Base-by-base conservation (phyloP, 1,140 invertebrate genomes). In the Microplitis demolitor region DNA sequence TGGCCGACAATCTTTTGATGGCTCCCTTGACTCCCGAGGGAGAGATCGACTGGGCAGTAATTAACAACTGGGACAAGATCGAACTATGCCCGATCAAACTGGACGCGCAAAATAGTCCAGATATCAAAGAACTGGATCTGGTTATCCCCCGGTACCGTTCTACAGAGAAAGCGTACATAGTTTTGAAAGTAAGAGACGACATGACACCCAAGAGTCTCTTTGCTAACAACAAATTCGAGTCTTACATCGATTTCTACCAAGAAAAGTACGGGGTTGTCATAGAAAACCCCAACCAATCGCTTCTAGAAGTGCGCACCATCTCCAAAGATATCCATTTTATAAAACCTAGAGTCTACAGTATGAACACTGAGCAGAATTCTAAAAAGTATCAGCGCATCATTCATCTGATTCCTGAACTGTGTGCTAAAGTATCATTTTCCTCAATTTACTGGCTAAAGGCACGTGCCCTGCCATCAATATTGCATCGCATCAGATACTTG, bases 381-480 rank as follows among this genome's bases (percentile, higher is more conserved):
- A 39, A 39, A 39, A 39, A 39, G 39, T 39, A 39, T 4, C 39
- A 39, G 39, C 6, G 39, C 2, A 39, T 39, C 5, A 39, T 39
- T 6, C 92, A 94, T 77, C 89, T 99, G 9, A 91, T 99, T 51
- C 97, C 97, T 0, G 98, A 99, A 86, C 88, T 99, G 39, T 97
- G 97, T 83, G 89, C 91, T 33, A 92, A 93, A 74, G 94, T 96
- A 82, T 91, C 92, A 2, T 97, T 97, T 83, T 93, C 96, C 0
- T 92, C 95, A 1, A 89, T 92, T 5, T 89, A 98, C 34, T 99
- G 97, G 97, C 88, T 96, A 8, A 97, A 99, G 87, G 92, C 95
- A 0, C 92, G 93, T 0, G 91, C 93, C 34, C 83, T 99, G 33
- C 98, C 98, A 0, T 93, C 95, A 14, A 92, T 98, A 77, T 80